Percentiles rank a stretch among this genome's conserved stretches.
Conservation (phyloP, 92 coral and sea anemone species). For the Heliopora coerulea region DNA sequence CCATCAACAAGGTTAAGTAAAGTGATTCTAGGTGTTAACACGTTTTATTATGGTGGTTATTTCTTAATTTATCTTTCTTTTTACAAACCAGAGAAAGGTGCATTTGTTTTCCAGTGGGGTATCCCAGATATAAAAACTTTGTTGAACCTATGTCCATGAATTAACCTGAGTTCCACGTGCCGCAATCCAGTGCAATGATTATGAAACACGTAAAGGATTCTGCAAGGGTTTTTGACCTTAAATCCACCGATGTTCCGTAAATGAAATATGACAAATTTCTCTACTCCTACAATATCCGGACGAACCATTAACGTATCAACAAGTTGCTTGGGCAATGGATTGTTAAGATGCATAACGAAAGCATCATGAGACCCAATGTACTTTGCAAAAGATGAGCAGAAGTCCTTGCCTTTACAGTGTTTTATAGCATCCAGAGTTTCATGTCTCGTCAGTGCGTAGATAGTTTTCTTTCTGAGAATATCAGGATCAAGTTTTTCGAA, state of each 20-base stretch:
- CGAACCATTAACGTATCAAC: slow-evolving; percentile 60
- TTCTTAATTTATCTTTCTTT: not conserved
- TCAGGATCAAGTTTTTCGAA: slow-evolving; percentile 60
- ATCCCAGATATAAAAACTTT: not conserved
- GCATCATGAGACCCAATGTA: slow-evolving; percentile 97
- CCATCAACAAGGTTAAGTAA: too few relatives aligned
- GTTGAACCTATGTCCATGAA: slow-evolving; percentile 26
- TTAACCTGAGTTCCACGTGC: not conserved
- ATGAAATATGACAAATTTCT: slow-evolving; percentile 60
- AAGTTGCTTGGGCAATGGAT: slow-evolving; percentile 53
- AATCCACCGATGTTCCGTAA: slow-evolving; percentile 59
- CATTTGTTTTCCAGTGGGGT: slow-evolving; percentile 32
- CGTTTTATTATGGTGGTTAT: too few relatives aligned
- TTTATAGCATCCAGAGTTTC: slow-evolving; percentile 54
- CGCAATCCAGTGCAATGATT: slow-evolving; percentile 70
- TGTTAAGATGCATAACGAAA: slow-evolving; percentile 61
- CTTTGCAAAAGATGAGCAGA: slow-evolving; percentile 66
- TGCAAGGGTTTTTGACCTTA: slow-evolving; percentile 74
- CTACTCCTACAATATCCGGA: slow-evolving; percentile 72
- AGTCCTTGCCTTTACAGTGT: slow-evolving; percentile 60
- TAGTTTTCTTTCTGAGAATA: slow-evolving; percentile 47
- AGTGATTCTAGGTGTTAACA: too few relatives aligned
- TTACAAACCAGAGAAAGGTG: slow-evolving; percentile 45
- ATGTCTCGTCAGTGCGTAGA: slow-evolving; percentile 86
- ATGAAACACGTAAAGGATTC: slow-evolving; percentile 64